Percentiles rank a stretch among this genome's conserved stretches.
Conservation (phyloP, 2,113 vertebrate genomes). For the Panthera uncia region DNA sequence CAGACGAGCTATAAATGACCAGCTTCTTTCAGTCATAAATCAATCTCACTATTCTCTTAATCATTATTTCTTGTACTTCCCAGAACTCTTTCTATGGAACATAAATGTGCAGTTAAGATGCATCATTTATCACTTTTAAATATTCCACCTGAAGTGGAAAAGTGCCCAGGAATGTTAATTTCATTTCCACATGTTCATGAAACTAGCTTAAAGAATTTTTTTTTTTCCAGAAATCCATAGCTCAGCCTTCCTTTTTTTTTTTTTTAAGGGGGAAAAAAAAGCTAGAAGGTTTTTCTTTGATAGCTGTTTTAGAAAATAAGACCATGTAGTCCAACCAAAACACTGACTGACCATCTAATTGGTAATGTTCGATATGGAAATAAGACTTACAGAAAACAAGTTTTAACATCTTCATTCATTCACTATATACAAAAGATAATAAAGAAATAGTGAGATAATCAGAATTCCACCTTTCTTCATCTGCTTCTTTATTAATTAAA, state of each 20-base stretch:
- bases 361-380: background rate
- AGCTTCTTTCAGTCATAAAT: conserved; percentile 69
- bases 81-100: conserved; percentile 70
- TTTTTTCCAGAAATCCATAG: background rate
- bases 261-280: background rate
- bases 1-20: conserved; percentile 50
- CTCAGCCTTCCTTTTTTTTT: background rate
- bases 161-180: conserved; percentile 30
- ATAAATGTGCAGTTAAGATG: conserved; percentile 60
- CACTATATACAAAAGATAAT: background rate
- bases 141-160: conserved; percentile 37
- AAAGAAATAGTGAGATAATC: background rate
- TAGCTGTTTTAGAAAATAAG: conserved; percentile 36
- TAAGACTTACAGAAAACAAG: background rate
- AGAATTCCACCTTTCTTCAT: background rate
- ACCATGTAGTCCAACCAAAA: background rate
- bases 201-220: background rate
- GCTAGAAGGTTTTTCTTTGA: background rate
- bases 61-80: conserved; percentile 68
- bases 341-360: background rate
- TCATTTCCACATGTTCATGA: conserved; percentile 27
- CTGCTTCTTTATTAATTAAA: conserved; percentile 3
- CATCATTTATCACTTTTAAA: conserved; percentile 69
- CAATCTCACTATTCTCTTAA: conserved; percentile 63
- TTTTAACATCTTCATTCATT: background rate